Evolutionary conservation across 92 coral and sea anemone species (phyloP), one percentile per base, ranked within the genome.

Genomic region (Micromussa lordhowensis): DNA sequence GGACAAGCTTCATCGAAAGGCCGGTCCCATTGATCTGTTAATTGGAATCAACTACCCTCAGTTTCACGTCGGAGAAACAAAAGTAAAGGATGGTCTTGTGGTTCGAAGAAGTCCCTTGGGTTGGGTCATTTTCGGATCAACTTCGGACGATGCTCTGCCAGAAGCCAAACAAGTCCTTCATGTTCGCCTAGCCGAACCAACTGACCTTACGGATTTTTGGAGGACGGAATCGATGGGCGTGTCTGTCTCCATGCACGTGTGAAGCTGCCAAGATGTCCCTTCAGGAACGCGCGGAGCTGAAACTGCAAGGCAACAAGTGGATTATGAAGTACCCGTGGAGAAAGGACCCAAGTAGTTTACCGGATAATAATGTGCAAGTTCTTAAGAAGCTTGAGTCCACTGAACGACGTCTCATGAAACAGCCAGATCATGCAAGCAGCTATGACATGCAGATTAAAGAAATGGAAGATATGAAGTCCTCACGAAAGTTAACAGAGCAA

Each of bases 221-320:
- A 82, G 74, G n/a, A 92, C 93, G 2, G 91, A 93, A 71, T 80
- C 88, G 54, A 93, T 91, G 96, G 92, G 92, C 68, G 94, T 88
- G 21, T 44, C 88, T 9, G 53, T 63, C 90, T 3, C 84, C 90
- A 66, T 93, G 95, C 68, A 73, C 76, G 19, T 90, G 93, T 84
- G 70, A 64, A 87, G 73, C 83, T 31, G 84, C 75, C 21, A 82
- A 84, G 58, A 79, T 93, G 90, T 79, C 92, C 7, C 16, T 9
- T 32, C 57, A 84, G 57, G 92, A 93, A 40, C 49, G 80, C 35
- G 80, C 35, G 26, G 88, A 86, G 28, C 68, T 86, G 22, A 72
- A 84, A 48, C 29, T 81, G 29, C 68, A n/a, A n/a, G n/a, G n/a
- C n/a, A n/a, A n/a, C n/a, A n/a, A n/a, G n/a, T n/a, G n/a, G n/a